Evolutionary conservation across 2,113 vertebrate species (phyloP).

Genomic region (Lophotis ruficrista): DNA sequence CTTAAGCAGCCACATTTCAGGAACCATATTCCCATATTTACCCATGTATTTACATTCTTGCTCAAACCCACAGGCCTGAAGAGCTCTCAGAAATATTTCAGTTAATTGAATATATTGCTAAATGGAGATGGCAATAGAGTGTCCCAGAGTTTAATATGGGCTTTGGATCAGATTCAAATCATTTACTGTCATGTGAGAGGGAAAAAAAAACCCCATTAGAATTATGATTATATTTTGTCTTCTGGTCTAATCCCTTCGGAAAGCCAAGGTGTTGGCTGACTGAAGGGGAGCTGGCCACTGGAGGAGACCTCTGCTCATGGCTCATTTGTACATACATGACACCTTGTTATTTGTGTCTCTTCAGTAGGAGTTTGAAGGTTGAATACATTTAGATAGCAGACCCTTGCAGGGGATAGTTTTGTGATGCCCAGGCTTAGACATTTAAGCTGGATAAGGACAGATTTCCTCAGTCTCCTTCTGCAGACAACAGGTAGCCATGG

Average conservation of each 20-base stretch:
- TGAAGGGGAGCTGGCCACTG: background rate
- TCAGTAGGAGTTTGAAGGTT: background rate
- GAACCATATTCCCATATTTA: background rate
- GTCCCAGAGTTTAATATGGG: background rate
- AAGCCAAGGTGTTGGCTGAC: background rate
- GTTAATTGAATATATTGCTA: background rate
- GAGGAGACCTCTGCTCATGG: background rate
- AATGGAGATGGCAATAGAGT: background rate
- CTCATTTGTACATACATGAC: background rate
- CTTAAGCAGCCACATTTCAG: background rate
- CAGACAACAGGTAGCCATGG: background rate
- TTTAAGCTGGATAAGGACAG: background rate
- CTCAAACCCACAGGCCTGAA: background rate
- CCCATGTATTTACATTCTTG: background rate
- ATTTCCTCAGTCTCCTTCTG: background rate
- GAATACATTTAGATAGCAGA: background rate
- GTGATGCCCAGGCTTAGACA: background rate
- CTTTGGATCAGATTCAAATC: background rate
- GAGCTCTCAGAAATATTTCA: background rate
- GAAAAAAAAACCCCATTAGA: background rate
- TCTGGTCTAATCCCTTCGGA: background rate
- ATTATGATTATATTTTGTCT: background rate
- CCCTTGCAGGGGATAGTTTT: background rate
- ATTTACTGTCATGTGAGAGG: background rate
- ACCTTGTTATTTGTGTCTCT: background rate